phyloP scores from a whole-genome alignment of 2,888 invertebrate genomes.

The Polyommatus icarus region DNA sequence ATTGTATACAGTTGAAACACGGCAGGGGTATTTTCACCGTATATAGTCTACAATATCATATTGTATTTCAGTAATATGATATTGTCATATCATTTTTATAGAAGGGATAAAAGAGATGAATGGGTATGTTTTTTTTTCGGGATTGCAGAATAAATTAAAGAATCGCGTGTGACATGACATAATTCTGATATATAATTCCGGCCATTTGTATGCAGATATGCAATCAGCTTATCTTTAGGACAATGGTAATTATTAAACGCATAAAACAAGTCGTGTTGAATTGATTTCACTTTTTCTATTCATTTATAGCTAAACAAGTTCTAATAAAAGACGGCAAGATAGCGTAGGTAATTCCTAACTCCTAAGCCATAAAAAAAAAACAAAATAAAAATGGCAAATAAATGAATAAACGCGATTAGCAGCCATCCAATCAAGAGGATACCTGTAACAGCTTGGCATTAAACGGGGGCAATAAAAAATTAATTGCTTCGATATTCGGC shows the following conservation, averaged over 20 bases:
- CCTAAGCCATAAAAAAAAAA: not conserved
- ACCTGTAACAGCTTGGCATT: constrained; percentile 6
- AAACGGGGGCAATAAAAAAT: constrained; percentile 17
- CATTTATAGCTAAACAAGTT: too few species aligned
- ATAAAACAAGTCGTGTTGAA: too few species aligned
- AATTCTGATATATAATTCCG: not conserved
- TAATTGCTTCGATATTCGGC: constrained; percentile 14
- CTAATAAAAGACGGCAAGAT: too few species aligned
- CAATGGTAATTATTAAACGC: not conserved
- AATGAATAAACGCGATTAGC: constrained; percentile 7
- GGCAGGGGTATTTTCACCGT: not conserved
- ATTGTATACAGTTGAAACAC: not conserved
- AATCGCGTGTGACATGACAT: not conserved
- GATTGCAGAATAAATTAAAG: not conserved
- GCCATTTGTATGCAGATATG: not conserved
- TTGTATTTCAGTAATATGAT: not conserved
- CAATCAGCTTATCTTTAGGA: not conserved
- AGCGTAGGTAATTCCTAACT: too few species aligned
- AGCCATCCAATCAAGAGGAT: constrained; percentile 15
- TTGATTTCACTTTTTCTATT: too few species aligned
- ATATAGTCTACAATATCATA: not conserved
- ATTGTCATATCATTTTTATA: not conserved
- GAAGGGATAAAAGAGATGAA: not conserved
- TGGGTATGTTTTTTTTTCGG: not conserved
- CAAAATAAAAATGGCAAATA: not conserved